Conservation (phyloP, 23 tunicate genomes). For the Aplidium turbinatum region DNA sequence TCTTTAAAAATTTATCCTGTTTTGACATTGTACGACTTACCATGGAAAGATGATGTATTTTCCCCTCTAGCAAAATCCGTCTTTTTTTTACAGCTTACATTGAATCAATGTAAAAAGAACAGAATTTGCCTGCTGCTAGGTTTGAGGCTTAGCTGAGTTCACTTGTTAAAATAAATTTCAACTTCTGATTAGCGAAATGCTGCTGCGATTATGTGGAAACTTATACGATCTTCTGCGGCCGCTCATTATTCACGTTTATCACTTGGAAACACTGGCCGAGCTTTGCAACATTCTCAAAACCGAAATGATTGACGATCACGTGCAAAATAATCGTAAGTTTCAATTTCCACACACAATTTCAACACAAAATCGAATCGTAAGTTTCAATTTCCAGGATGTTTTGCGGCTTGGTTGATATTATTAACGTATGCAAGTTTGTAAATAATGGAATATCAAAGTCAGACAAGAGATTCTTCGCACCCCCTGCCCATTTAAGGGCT, state of each 20-base stretch:
- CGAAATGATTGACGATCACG: slow-evolving; percentile 99
- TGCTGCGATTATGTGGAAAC: slow-evolving; percentile 79
- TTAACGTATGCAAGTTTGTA: not conserved
- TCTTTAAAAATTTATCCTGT: too few species aligned
- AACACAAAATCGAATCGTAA: not conserved
- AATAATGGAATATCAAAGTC: too few species aligned
- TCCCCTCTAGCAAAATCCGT: too few species aligned
- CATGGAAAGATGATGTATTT: too few species aligned
- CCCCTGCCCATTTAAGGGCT: too few species aligned
- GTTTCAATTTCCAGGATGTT: not conserved
- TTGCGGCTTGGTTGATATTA: not conserved
- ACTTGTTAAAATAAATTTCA: too few species aligned
- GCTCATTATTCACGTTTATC: slow-evolving; percentile 93
- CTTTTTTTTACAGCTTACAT: too few species aligned
- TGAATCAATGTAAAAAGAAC: too few species aligned
- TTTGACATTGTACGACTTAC: too few species aligned
- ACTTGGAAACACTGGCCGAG: slow-evolving; percentile 97
- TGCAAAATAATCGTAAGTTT: slow-evolving; percentile 80
- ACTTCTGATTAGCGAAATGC: slow-evolving; percentile 87
- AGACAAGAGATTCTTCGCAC: too few species aligned
- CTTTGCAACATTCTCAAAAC: slow-evolving; percentile 91
- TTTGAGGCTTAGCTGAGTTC: too few species aligned
- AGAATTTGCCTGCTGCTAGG: too few species aligned
- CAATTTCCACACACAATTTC: not conserved
- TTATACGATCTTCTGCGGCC: slow-evolving; percentile 96